phyloP scores from a whole-genome alignment of 2,888 invertebrate species.

The Scaptomyza parva region DNA sequence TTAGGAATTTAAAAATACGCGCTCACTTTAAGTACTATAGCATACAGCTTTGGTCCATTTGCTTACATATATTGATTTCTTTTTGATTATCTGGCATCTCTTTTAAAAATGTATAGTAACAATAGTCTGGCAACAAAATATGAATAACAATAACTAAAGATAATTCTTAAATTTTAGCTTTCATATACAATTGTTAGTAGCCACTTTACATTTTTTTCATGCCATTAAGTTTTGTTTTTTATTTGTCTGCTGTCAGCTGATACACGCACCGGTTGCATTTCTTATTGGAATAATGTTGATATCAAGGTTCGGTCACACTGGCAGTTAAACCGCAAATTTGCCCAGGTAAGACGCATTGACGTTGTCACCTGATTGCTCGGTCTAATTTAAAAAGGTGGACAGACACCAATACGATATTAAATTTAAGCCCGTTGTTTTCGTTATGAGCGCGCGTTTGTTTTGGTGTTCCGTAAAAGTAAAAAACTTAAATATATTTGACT shows the following conservation, averaged over 20 bases:
- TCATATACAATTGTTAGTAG: neutral
- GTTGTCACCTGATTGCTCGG: slow-evolving; percentile 59
- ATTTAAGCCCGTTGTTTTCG: slow-evolving; percentile 25
- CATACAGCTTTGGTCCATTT: slow-evolving; percentile 16
- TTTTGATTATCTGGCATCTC: slow-evolving; percentile 19
- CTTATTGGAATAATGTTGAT: slow-evolving; percentile 22
- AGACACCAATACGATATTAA: slow-evolving; percentile 4
- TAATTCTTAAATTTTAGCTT: neutral
- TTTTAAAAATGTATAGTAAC: neutral
- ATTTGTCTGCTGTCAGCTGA: slow-evolving; percentile 29
- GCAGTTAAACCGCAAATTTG: slow-evolving; percentile 50
- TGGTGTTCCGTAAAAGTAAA: slow-evolving; percentile 63
- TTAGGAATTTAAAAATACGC: neutral
- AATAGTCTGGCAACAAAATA: neutral
- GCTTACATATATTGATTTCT: neutral
- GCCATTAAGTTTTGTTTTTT: neutral
- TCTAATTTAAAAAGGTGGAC: neutral
- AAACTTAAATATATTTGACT: slow-evolving; percentile 70
- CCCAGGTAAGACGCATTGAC: slow-evolving; percentile 60
- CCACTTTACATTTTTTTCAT: neutral
- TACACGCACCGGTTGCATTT: slow-evolving; percentile 27
- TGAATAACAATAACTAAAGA: neutral
- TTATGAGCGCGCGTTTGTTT: slow-evolving; percentile 52
- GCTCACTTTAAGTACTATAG: slow-evolving; percentile 8
- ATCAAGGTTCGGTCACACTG: slow-evolving; percentile 30